Base-by-base conservation (phyloP, 2,113 vertebrate genomes). In the Colius striatus region DNA sequence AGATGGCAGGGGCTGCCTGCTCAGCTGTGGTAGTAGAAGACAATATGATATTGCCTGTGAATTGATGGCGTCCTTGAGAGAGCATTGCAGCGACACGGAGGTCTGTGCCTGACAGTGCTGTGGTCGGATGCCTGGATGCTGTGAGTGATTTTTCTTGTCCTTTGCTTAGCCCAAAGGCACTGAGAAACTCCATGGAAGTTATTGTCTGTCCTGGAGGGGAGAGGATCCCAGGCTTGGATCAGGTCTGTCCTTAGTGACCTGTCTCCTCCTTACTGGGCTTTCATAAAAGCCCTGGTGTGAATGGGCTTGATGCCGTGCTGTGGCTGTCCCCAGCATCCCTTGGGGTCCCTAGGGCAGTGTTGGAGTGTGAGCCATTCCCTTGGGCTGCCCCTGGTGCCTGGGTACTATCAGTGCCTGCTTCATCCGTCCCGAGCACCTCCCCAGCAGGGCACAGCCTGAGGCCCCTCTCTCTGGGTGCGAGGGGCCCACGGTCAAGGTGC, bases 1-100 rank as follows among this genome's bases (percentile, higher is more conserved):
- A 0, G 2, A 32, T 1, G 19, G 72, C 85, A 78, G 73, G 47
- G 73, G 38, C 92, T 96, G 94, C 73, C 86, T 65, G 83, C 92
- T 96, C 88, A 92, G 85, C 87, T 96, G 94, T 90, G 93, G 61
- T 84, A 76, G 53, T 12, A 84, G 84, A 81, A 92, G 92, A 84
- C 91, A 95, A 63, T 36, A 29, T 25, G 70, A 90, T 93, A 78
- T 63, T 91, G 80, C 23, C 47, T 65, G 73, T 75, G 94, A 84
- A 95, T 94, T 96, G 89, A 96, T 92, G 94, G 84, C 0, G 89
- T 91, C 92, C 95, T 95, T 93, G 92, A 57, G 92, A 84, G 84
- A 53, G 89, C 84, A 57, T 72, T 36, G 2, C 66, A 75, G 91
- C 86, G 48, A 57, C 26, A 53, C 13, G 3, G 77, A 87, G 80